These are phyloP conservation scores for Elysia crispata DNA, from an alignment of 2,888 invertebrate genomes.

Conservation along the genomic window DNA sequence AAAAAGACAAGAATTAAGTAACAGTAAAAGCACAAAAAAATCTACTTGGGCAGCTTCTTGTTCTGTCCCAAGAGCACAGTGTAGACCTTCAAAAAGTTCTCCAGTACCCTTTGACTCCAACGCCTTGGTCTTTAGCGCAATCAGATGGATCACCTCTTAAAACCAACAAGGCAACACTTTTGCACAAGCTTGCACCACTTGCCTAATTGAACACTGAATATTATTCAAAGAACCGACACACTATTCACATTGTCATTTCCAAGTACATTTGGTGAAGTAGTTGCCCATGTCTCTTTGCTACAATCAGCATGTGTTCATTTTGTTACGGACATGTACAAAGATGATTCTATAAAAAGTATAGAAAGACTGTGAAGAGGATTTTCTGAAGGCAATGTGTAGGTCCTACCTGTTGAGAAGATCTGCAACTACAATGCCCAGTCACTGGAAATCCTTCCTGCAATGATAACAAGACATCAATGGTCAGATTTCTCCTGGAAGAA, in stretches of 20 bases:
- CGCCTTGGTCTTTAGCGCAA: not conserved
- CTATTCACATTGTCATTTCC: not conserved
- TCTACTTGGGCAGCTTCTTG: conserved; percentile 10
- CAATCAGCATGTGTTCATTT: not conserved
- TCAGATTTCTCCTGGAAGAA: no score
- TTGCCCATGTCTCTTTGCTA: not conserved
- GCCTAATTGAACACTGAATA: not conserved
- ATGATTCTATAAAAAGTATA: not conserved
- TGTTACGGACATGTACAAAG: no score
- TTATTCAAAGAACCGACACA: not conserved
- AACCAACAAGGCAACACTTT: conserved; percentile 2
- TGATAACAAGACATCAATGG: no score
- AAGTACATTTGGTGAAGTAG: not conserved
- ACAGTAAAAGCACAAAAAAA: not conserved
- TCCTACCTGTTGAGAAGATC: not conserved
- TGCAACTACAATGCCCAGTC: not conserved
- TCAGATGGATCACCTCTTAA: conserved; percentile 5
- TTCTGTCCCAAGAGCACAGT: conserved; percentile 3
- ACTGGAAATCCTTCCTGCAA: no score
- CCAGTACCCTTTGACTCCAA: not conserved
- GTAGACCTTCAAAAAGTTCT: conserved; percentile 12
- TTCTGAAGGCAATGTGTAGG: no score
- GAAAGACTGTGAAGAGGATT: not conserved
- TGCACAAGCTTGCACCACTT: not conserved
- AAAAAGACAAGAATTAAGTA: not conserved